Evolutionary conservation across 2,888 invertebrate genomes (phyloP).

Genomic region (Physocephala rufipes): DNA sequence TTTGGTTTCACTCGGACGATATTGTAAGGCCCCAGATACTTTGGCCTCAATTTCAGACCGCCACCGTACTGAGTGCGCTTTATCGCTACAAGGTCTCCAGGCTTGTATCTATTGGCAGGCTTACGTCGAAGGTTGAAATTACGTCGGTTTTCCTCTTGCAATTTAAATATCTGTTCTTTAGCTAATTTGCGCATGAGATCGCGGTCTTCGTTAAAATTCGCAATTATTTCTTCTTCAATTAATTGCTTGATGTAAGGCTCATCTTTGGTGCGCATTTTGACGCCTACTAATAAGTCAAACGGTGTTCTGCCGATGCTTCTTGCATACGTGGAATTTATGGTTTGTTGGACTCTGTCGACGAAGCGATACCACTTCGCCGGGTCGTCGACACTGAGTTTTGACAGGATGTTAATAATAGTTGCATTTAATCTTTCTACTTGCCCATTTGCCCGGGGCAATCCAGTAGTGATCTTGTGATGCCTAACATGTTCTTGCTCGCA

Average conservation of each 20-base stretch:
- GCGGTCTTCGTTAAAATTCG: constrained; percentile 1
- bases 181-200: constrained; percentile 3
- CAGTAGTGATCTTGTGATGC: constrained; percentile 46
- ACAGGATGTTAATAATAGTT: constrained; percentile 26
- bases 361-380: constrained; percentile 35
- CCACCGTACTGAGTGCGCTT: constrained; percentile 32
- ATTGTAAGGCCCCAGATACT: constrained; percentile 22
- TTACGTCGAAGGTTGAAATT: background rate
- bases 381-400: constrained; percentile 38
- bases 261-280: constrained; percentile 10
- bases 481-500: constrained; percentile 51
- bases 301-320: constrained; percentile 21
- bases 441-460: constrained; percentile 32
- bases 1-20: constrained; percentile 19
- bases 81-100: constrained; percentile 18
- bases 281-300: constrained; percentile 28
- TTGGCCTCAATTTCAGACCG: constrained; percentile 20
- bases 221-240: constrained; percentile 21
- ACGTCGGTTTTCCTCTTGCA: constrained; percentile 11
- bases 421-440: constrained; percentile 38
- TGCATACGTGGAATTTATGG: constrained; percentile 19
- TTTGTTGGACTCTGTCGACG: constrained; percentile 36
- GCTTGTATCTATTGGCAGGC: background rate
- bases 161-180: constrained; percentile 14
- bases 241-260: constrained; percentile 17